phyloP scores from a whole-genome alignment of 1,140 invertebrate species.

The Aporrectodea caliginosa region DNA sequence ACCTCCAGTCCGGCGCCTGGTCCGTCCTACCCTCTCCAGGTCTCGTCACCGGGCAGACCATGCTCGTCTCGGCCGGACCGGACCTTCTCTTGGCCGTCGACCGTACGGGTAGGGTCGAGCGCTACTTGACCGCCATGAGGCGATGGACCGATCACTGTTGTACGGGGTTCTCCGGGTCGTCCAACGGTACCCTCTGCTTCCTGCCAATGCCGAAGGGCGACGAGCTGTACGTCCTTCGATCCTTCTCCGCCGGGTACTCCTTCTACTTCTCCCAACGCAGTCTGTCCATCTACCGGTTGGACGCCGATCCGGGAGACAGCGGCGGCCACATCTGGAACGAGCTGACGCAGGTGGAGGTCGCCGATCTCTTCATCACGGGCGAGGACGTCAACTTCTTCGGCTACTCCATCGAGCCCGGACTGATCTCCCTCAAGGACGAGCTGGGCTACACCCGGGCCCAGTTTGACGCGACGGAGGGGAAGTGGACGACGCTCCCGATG shows the following conservation, averaged over 20 bases:
- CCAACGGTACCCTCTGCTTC: not conserved
- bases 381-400: not conserved
- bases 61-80: not conserved
- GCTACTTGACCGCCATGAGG: not conserved
- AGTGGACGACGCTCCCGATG: not conserved
- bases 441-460: not conserved
- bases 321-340: not conserved
- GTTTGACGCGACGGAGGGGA: not conserved
- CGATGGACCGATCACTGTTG: not conserved
- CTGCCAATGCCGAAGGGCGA: not conserved
- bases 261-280: not conserved
- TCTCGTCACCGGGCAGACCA: not conserved
- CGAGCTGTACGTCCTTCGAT: not conserved
- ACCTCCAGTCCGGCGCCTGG: not conserved
- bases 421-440: not conserved
- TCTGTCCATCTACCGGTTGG: not conserved
- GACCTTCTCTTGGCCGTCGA: not conserved
- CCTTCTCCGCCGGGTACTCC: not conserved
- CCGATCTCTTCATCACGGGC: not conserved
- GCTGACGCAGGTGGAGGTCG: not conserved
- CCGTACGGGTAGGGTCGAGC: not conserved
- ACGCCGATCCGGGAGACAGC: too few species aligned
- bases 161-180: not conserved
- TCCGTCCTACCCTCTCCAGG: not conserved
- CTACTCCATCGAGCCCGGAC: not conserved